These are phyloP conservation scores for Caenorhabditis zanzibari DNA, from an alignment of 2,888 invertebrate genomes.

Conservation along the genomic window DNA sequence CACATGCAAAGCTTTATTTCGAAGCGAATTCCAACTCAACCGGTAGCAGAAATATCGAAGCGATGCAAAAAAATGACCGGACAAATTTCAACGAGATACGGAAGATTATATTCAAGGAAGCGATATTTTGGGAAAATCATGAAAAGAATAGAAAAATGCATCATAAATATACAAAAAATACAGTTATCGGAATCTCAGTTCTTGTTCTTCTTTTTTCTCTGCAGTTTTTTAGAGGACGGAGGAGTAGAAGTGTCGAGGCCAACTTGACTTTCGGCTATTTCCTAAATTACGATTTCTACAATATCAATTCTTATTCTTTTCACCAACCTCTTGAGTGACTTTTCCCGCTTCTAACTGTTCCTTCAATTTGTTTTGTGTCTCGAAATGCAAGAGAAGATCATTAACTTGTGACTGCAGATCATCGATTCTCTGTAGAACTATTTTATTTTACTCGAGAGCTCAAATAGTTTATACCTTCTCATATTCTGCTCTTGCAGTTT, in stretches of 20 bases:
- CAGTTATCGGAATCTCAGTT: neutral
- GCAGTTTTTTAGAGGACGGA: constrained; percentile 31
- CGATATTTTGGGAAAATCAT: neutral
- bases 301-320: too few species aligned
- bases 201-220: constrained; percentile 47
- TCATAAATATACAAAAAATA: constrained; percentile 7
- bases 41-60: constrained; percentile 10
- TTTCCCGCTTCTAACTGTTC: constrained; percentile 57
- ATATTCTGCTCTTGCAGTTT: constrained; percentile 83
- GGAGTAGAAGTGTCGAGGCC: constrained; percentile 40
- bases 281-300: constrained; percentile 13
- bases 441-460: too few species aligned
- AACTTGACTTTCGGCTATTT: constrained; percentile 53
- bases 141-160: neutral
- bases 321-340: constrained; percentile 65
- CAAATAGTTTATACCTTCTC: constrained; percentile 39
- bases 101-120: neutral
- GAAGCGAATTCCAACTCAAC: constrained; percentile 4
- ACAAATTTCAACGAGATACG: constrained; percentile 12
- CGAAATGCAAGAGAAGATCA: constrained; percentile 97
- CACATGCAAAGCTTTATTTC: constrained; percentile 12
- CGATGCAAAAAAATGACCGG: neutral
- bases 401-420: constrained; percentile 94
- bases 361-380: constrained; percentile 88
- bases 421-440: constrained; percentile 86